Conservation (phyloP, 92 coral and sea anemone species). For the Desmophyllum pertusum region DNA sequence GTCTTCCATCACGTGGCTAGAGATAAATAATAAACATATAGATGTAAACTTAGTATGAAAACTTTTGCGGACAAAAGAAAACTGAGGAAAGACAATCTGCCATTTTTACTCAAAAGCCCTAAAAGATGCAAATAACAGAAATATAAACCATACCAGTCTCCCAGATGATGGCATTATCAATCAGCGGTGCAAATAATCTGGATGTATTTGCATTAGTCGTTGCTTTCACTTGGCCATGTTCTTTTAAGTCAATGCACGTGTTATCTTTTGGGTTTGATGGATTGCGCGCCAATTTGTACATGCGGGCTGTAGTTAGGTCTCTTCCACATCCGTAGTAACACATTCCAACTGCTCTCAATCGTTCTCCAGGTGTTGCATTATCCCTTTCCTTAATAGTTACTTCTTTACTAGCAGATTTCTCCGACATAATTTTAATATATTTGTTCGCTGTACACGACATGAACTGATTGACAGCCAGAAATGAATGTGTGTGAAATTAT, state of each 20-base stretch:
- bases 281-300: slow-evolving; percentile 20
- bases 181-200: neutral
- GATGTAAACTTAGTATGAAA: too few relatives aligned
- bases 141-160: neutral
- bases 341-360: slow-evolving; percentile 28
- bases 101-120: too few relatives aligned
- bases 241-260: slow-evolving; percentile 5
- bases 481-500: too few relatives aligned
- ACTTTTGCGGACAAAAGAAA: too few relatives aligned
- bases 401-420: neutral
- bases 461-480: too few relatives aligned
- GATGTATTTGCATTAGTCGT: neutral
- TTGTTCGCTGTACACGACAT: neutral
- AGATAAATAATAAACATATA: neutral
- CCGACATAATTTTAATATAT: neutral
- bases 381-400: slow-evolving; percentile 22
- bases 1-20: slow-evolving; percentile 1
- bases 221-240: slow-evolving; percentile 1
- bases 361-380: slow-evolving; percentile 20
- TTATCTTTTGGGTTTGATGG: neutral
- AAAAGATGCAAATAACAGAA: too few relatives aligned
- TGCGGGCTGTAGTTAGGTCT: slow-evolving; percentile 6
- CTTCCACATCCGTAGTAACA: slow-evolving; percentile 4
- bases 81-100: too few relatives aligned
- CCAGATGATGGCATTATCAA: neutral